Evolutionary conservation across 2,113 vertebrate species (phyloP).

Genomic region (Dicerorhinus sumatrensis): DNA sequence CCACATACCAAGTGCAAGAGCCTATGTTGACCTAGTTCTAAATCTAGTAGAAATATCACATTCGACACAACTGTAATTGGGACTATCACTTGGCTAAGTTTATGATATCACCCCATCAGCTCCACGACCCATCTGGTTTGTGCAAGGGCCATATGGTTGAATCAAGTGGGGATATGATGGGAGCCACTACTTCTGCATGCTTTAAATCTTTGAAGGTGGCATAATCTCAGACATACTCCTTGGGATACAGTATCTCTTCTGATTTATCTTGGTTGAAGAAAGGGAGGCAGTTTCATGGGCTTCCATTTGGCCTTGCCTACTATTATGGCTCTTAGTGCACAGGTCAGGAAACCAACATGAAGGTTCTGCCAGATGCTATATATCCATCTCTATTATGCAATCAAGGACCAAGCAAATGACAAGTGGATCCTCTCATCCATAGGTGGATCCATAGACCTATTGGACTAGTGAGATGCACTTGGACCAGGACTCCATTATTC

Average conservation of each 20-base stretch:
- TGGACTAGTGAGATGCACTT: background rate
- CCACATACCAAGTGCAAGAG: background rate
- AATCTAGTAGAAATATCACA: background rate
- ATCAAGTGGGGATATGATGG: slow-evolving; percentile 35
- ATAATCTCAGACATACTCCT: slow-evolving; percentile 20
- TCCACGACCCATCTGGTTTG: slow-evolving; percentile 36
- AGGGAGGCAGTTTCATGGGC: background rate
- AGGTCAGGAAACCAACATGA: background rate
- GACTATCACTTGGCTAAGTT: background rate
- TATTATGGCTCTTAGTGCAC: background rate
- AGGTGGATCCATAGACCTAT: background rate
- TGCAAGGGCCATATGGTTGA: slow-evolving; percentile 51
- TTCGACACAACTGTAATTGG: background rate
- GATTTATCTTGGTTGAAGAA: background rate
- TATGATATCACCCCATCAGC: slow-evolving; percentile 1
- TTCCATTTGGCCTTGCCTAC: background rate
- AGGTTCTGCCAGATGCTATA: background rate
- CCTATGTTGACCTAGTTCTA: background rate
- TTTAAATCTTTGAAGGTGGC: slow-evolving; percentile 20
- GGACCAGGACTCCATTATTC: background rate
- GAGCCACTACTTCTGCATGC: background rate
- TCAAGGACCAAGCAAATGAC: background rate
- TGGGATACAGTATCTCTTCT: background rate
- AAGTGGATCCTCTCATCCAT: background rate
- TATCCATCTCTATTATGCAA: background rate